phyloP scores from a whole-genome alignment of 2,888 invertebrate species.

The Xylota sylvarum region DNA sequence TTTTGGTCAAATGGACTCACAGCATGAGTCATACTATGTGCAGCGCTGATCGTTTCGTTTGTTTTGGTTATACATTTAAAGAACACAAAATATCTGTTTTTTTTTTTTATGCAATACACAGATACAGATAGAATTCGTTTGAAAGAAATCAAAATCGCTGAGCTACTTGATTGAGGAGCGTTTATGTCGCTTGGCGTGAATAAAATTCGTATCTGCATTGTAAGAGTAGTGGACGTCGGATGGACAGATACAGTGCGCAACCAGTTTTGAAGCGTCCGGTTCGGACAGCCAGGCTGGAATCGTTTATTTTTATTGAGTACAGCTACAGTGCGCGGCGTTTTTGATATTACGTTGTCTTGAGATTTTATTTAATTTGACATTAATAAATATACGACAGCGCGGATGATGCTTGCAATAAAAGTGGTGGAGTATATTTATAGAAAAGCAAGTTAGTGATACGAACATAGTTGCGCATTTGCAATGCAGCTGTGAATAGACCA shows the following conservation, averaged over 20 bases:
- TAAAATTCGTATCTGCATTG: conserved; percentile 44
- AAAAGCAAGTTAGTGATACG: conserved; percentile 24
- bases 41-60: not conserved
- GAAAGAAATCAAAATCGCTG: conserved; percentile 12
- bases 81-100: conserved; percentile 55
- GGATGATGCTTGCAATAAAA: conserved; percentile 40
- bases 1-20: conserved; percentile 19
- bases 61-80: conserved; percentile 54
- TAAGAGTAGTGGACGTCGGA: not conserved
- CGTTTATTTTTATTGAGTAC: conserved; percentile 36
- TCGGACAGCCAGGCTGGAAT: not conserved
- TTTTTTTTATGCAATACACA: conserved; percentile 17
- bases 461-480: conserved; percentile 15
- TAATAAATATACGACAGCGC: conserved; percentile 33
- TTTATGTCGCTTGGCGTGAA: conserved; percentile 37
- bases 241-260: conserved; percentile 11
- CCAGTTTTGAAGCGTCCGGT: conserved; percentile 39
- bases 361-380: conserved; percentile 63
- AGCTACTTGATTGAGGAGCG: conserved; percentile 46
- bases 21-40: conserved; percentile 17
- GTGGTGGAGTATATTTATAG: conserved; percentile 39
- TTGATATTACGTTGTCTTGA: conserved; percentile 46
- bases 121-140: not conserved
- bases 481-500: conserved; percentile 39
- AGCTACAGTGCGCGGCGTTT: conserved; percentile 38